These are phyloP conservation scores for Albula goreensis DNA, from an alignment of 2,113 vertebrate species.

Conservation along the genomic window DNA sequence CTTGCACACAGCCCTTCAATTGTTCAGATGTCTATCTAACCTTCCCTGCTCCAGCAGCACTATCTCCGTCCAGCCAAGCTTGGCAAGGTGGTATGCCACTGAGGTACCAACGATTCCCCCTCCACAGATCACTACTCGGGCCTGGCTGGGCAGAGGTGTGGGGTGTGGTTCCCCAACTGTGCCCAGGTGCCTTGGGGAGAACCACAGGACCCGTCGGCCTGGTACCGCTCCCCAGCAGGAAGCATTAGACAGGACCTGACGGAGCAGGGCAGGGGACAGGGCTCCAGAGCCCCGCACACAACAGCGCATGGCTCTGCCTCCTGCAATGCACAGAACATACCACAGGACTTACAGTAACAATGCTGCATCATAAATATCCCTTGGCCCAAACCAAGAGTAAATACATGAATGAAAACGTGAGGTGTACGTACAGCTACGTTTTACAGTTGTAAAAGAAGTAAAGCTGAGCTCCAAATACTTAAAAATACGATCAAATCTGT, in stretches of 20 bases:
- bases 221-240: constrained; percentile 51
- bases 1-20: background rate
- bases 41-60: constrained; percentile 94
- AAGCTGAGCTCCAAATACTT: background rate
- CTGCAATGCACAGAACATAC: constrained; percentile 31
- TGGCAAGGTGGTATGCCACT: constrained; percentile 92
- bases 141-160: constrained; percentile 74
- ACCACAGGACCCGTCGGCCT: constrained; percentile 55
- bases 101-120: constrained; percentile 92
- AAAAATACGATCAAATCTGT: background rate
- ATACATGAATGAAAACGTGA: background rate
- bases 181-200: constrained; percentile 46
- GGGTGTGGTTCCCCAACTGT: constrained; percentile 58
- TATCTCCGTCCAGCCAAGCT: constrained; percentile 90
- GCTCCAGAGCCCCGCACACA: constrained; percentile 65
- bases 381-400: background rate
- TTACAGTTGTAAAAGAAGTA: background rate
- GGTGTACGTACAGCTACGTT: background rate
- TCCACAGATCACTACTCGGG: constrained; percentile 92
- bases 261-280: constrained; percentile 71
- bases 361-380: background rate
- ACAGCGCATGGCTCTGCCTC: constrained; percentile 67
- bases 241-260: constrained; percentile 63
- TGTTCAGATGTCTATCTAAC: constrained; percentile 71
- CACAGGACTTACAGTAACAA: background rate